Conservation (phyloP, 2,888 invertebrate genomes). For the Eristalis intricaria region DNA sequence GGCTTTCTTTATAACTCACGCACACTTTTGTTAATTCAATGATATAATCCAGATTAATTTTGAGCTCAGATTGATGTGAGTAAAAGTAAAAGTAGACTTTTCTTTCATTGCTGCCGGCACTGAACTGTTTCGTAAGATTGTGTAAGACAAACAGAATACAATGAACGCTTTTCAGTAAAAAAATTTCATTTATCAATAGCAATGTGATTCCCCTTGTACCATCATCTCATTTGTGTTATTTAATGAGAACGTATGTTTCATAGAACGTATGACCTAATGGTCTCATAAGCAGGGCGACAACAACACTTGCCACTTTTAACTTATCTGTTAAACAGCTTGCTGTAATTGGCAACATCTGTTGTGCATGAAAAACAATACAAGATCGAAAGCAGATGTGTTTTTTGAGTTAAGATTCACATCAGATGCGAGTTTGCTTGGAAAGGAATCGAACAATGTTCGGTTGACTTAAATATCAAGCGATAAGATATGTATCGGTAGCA, state of each 20-base stretch:
- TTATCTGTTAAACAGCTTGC: constrained; percentile 13
- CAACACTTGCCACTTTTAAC: constrained; percentile 1
- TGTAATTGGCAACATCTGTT: constrained; percentile 21
- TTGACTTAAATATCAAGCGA: constrained; percentile 1
- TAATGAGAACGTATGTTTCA: neutral
- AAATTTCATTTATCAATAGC: neutral
- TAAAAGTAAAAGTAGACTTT: constrained; percentile 5
- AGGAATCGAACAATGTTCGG: neutral
- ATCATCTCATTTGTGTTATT: neutral
- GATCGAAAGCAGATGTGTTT: neutral
- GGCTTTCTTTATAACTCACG: neutral
- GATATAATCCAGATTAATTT: constrained; percentile 11
- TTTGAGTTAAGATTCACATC: neutral
- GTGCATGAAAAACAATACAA: neutral
- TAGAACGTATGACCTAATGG: neutral
- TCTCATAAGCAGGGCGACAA: neutral
- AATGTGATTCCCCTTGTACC: neutral
- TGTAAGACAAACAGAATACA: neutral
- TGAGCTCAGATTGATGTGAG: neutral
- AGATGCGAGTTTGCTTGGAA: neutral
- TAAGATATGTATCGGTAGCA: constrained; percentile 15
- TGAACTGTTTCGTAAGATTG: neutral
- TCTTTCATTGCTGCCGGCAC: neutral
- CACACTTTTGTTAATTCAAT: neutral
- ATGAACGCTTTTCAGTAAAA: neutral